phyloP scores from a whole-genome alignment of 2,797 vertebrate genomes.

The Somateria mollissima region DNA sequence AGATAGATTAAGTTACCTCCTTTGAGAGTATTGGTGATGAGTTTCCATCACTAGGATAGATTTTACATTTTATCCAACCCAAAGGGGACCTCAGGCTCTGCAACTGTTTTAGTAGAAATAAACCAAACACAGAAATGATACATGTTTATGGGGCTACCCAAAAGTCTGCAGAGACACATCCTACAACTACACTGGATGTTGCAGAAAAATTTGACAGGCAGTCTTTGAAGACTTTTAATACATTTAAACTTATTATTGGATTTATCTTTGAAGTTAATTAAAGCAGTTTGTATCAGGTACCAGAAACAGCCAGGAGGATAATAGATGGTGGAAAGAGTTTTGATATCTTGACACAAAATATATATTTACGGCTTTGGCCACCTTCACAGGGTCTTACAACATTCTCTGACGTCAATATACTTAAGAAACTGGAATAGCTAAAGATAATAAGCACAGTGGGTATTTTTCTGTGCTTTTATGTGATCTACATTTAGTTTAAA shows the following conservation, averaged over 20 bases:
- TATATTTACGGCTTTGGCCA: background rate
- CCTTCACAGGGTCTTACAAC: background rate
- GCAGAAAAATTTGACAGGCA: background rate
- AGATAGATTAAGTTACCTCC: slow-evolving; percentile 59
- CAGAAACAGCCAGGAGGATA: background rate
- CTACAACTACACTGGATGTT: background rate
- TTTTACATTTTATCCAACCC: slow-evolving; percentile 8
- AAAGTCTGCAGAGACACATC: background rate
- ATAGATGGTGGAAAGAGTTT: background rate
- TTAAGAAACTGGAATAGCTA: background rate
- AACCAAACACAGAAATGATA: background rate
- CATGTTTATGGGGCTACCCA: background rate
- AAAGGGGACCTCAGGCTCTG: background rate
- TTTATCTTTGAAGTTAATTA: background rate
- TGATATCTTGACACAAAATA: background rate
- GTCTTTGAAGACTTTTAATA: background rate
- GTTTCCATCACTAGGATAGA: background rate
- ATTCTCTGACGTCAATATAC: background rate
- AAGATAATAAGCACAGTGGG: background rate
- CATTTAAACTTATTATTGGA: background rate
- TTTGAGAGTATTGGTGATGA: slow-evolving; percentile 28
- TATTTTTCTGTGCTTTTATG: background rate
- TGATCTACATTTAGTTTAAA: background rate
- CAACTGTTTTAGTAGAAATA: background rate
- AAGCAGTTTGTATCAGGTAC: background rate